phyloP scores from a whole-genome alignment of 2,113 vertebrate genomes.

The Murina feae region DNA sequence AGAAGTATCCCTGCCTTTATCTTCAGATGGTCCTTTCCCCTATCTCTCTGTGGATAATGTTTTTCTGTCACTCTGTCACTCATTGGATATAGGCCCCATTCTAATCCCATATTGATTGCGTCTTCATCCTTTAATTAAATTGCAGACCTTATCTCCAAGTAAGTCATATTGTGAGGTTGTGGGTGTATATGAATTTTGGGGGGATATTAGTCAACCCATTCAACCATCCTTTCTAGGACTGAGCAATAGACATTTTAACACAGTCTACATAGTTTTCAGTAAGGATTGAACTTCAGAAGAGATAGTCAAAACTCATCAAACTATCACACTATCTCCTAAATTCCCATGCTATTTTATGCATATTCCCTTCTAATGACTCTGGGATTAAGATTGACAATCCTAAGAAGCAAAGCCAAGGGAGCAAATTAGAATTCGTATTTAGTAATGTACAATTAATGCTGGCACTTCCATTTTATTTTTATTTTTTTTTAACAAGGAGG shows the following conservation, averaged over 20 bases:
- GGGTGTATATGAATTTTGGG: accelerated
- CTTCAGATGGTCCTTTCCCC: neutral
- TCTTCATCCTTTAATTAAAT: neutral
- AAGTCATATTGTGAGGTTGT: neutral
- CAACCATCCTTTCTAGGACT: neutral
- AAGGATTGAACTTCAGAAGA: neutral
- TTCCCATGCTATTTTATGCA: neutral
- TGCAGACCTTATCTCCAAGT: neutral
- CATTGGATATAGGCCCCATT: neutral
- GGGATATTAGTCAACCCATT: neutral
- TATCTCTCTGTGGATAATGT: neutral
- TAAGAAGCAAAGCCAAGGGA: neutral
- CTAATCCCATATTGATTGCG: neutral
- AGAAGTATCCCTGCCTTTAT: neutral
- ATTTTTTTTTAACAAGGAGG: neutral
- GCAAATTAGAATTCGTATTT: neutral
- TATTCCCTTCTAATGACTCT: neutral
- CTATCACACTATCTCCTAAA: neutral
- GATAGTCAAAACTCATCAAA: neutral
- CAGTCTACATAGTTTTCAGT: neutral
- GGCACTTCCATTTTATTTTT: neutral
- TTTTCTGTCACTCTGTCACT: neutral
- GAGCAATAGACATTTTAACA: neutral
- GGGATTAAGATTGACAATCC: neutral
- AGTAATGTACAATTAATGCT: neutral